Evolutionary conservation across 2,797 vertebrate genomes (phyloP).

Genomic region (Leptodactylus fallax): DNA sequence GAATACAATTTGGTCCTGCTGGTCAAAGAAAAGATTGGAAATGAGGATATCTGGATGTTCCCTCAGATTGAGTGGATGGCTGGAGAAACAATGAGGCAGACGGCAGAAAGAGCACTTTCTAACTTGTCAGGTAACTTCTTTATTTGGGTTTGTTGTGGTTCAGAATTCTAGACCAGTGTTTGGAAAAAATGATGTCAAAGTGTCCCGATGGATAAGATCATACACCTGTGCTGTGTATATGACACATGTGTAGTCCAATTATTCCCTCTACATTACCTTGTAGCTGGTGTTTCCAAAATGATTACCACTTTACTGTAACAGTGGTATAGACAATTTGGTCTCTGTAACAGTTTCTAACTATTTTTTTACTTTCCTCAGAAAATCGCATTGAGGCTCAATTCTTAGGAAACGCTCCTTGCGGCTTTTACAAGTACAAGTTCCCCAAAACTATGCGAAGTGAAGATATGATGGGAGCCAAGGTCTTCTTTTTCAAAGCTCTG

Average conservation of each 20-base stretch:
- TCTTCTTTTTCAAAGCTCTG: slow-evolving; percentile 98
- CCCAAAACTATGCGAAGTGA: slow-evolving; percentile 82
- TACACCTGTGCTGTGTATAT: too few relatives aligned
- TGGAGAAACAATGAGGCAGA: slow-evolving; percentile 89
- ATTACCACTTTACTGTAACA: too few relatives aligned
- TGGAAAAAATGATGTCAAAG: too few relatives aligned
- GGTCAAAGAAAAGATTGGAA: slow-evolving; percentile 83
- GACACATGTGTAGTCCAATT: too few relatives aligned
- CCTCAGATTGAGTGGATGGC: slow-evolving; percentile 88
- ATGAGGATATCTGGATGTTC: slow-evolving; percentile 86
- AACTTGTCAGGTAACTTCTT: slow-evolving; percentile 78
- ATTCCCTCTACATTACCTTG: too few relatives aligned
- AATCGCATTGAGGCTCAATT: slow-evolving; percentile 82
- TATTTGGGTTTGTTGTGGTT: not conserved
- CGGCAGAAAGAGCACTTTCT: slow-evolving; percentile 85
- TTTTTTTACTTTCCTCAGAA: slow-evolving; percentile 71
- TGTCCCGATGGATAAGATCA: too few relatives aligned
- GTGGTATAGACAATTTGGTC: too few relatives aligned
- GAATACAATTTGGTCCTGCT: slow-evolving; percentile 85
- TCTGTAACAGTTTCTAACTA: not conserved
- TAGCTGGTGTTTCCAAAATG: too few relatives aligned
- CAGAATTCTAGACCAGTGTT: not conserved
- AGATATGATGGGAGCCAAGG: slow-evolving; percentile 81
- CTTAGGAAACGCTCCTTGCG: slow-evolving; percentile 91
- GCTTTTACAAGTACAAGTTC: slow-evolving; percentile 95